phyloP scores from a whole-genome alignment of 2,113 vertebrate species.

The Ictalurus punctatus region DNA sequence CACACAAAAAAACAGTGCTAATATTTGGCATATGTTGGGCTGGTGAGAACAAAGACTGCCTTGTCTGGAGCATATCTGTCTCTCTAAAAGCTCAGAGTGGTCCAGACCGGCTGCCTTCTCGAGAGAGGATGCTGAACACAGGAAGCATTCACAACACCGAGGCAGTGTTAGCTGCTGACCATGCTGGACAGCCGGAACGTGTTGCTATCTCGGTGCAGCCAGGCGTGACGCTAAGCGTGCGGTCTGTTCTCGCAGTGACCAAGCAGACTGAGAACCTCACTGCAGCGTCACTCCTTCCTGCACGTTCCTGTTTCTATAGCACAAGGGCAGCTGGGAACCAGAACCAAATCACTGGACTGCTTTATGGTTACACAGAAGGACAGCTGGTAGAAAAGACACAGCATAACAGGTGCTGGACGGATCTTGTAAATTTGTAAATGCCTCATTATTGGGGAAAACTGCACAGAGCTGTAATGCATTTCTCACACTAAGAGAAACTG shows the following conservation, averaged over 20 bases:
- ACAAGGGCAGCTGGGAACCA: conserved; percentile 8
- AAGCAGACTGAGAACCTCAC: background rate
- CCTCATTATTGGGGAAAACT: background rate
- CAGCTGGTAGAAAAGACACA: conserved; percentile 25
- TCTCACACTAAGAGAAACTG: background rate
- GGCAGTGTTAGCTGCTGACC: conserved; percentile 34
- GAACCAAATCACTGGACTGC: conserved; percentile 38
- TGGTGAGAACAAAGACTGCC: conserved; percentile 33
- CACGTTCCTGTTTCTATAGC: background rate
- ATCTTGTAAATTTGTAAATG: background rate
- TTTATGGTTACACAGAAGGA: conserved; percentile 25
- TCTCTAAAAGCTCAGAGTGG: conserved; percentile 34
- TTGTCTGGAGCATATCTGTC: conserved; percentile 43
- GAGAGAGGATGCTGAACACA: conserved; percentile 40
- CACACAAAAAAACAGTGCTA: conserved; percentile 20
- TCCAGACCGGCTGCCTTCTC: conserved; percentile 27
- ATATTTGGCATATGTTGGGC: conserved; percentile 34
- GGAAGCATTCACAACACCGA: conserved; percentile 37
- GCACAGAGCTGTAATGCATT: background rate
- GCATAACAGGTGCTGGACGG: conserved; percentile 1
- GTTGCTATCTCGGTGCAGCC: conserved; percentile 19
- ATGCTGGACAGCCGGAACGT: conserved; percentile 40
- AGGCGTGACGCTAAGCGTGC: conserved; percentile 35
- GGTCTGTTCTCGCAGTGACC: conserved; percentile 32
- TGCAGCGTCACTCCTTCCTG: conserved; percentile 12